phyloP scores from a whole-genome alignment of 2,113 vertebrate species.

The Zingel zingel region DNA sequence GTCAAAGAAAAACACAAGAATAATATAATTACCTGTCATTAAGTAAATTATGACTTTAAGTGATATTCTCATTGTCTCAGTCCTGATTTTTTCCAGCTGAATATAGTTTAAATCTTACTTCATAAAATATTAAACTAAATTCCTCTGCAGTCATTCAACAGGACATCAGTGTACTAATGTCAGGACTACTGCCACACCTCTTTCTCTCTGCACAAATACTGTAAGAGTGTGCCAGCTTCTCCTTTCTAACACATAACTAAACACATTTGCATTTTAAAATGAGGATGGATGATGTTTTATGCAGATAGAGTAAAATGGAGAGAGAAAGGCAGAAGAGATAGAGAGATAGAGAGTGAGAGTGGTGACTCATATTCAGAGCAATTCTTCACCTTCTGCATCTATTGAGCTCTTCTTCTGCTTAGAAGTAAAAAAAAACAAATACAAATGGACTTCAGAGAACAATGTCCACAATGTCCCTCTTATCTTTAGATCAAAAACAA shows the following conservation, averaged over 20 bases:
- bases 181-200: neutral
- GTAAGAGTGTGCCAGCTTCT: neutral
- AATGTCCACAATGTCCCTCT: constrained; percentile 18
- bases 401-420: neutral
- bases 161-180: neutral
- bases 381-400: neutral
- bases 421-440: neutral
- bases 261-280: constrained; percentile 37
- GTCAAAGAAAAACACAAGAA: neutral
- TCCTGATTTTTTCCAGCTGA: neutral
- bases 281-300: neutral
- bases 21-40: constrained; percentile 45
- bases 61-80: constrained; percentile 22
- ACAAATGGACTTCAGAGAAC: neutral
- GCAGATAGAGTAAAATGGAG: neutral
- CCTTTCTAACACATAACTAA: neutral
- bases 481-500: constrained; percentile 18
- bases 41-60: constrained; percentile 12
- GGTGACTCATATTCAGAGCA: neutral
- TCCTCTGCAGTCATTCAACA: neutral
- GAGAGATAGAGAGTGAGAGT: neutral
- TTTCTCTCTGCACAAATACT: neutral
- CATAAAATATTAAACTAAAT: neutral
- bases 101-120: neutral
- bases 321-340: neutral